Percentiles rank a stretch among this genome's conserved stretches.
Evolutionary conservation across 1,140 invertebrate genomes (phyloP).

Genomic region (Saxidomus purpurata): DNA sequence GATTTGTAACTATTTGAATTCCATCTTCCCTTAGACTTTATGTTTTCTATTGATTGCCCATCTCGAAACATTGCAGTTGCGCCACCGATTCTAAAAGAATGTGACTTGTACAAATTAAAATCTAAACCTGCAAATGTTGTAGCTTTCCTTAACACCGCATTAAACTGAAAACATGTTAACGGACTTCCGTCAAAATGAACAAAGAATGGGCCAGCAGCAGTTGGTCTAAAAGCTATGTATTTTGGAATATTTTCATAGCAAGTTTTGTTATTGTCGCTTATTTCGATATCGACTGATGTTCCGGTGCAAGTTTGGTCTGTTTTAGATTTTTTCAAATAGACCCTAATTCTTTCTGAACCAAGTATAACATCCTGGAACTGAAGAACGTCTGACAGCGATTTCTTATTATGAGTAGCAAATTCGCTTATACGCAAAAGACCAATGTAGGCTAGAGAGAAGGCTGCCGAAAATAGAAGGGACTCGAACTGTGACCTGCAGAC

Average conservation of each 20-base stretch:
- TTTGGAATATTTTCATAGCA: not conserved
- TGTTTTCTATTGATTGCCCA: not conserved
- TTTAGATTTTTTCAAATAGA: not conserved
- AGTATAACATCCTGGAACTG: too few relatives aligned
- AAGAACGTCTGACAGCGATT: not conserved
- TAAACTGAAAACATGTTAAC: not conserved
- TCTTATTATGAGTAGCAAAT: not conserved
- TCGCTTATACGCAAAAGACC: not conserved
- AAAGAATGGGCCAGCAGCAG: not conserved
- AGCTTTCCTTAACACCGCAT: not conserved
- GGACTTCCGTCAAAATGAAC: not conserved
- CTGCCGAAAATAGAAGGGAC: not conserved
- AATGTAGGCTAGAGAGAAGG: not conserved
- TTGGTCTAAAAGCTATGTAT: not conserved
- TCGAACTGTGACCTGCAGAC: not conserved
- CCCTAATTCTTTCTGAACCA: not conserved
- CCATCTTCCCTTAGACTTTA: not conserved
- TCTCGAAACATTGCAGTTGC: not conserved
- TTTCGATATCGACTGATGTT: not conserved
- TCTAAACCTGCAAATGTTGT: not conserved
- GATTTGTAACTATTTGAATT: not conserved
- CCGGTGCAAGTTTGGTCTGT: not conserved
- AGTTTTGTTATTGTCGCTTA: not conserved
- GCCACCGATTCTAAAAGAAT: not conserved
- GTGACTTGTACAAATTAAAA: not conserved